Percentiles rank a stretch among this genome's conserved stretches.
phyloP scores from a whole-genome alignment of 2,797 vertebrate species.

The Coregonus suidteri region DNA sequence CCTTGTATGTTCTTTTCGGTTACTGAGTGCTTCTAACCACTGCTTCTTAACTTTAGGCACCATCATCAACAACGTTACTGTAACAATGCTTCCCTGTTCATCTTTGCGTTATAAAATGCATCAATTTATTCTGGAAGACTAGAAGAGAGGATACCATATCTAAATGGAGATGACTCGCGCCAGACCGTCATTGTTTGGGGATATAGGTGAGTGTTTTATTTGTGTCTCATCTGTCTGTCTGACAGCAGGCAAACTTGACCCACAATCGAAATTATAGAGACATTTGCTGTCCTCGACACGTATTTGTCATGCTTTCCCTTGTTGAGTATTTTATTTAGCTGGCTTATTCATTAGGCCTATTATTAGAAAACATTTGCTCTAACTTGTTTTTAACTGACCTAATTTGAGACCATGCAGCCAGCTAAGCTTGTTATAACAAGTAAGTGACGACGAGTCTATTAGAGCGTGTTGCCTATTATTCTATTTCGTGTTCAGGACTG shows the following conservation, averaged over 20 bases:
- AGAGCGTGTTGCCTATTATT: background rate
- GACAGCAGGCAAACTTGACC: background rate
- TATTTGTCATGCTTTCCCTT: background rate
- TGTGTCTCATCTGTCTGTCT: background rate
- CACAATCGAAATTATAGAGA: background rate
- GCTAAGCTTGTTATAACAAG: conserved; percentile 5
- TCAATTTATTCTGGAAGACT: conserved; percentile 17
- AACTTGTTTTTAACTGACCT: background rate
- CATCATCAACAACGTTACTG: background rate
- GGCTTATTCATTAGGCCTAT: background rate
- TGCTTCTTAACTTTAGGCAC: background rate
- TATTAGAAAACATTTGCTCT: background rate
- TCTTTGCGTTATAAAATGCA: conserved; percentile 22
- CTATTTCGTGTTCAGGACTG: no score
- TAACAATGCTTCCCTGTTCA: background rate
- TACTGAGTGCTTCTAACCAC: background rate
- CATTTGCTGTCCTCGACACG: no score
- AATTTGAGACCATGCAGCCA: background rate
- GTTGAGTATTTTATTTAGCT: background rate
- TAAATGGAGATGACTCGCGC: conserved; percentile 73
- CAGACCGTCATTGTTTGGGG: conserved; percentile 78
- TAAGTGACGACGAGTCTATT: background rate
- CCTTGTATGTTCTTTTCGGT: background rate
- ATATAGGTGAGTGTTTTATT: conserved; percentile 74
- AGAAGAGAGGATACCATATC: conserved; percentile 39